Base-by-base conservation (phyloP, 2,888 invertebrate species). In the Flabesymbios commensalis region DNA sequence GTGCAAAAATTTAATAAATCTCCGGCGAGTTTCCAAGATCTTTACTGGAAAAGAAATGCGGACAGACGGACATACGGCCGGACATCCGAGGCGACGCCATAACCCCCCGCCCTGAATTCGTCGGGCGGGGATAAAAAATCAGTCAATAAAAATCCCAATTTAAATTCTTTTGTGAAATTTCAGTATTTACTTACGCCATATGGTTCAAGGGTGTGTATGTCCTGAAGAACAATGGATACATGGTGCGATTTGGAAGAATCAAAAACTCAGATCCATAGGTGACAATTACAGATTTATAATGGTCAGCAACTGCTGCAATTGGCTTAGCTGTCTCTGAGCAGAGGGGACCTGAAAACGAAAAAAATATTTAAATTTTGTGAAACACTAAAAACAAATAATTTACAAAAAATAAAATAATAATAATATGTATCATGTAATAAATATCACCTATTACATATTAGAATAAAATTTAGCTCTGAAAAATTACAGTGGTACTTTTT, bases 301-400 rank as follows among this genome's bases (percentile, higher is more conserved):
- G 88, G 64, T 88, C 88, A 0, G 91, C 89, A 2, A 92, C 87
- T 0, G 90, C 90, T 0, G 90, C 90, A 36, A 92, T 84, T 0
- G 91, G 90, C 75, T 91, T 90, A 0, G 91, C 89, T 0, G 91
- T 90, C 76, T 91, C 91, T 0, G 90, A 90, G 74, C 91, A 92
- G 0, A 90, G 90, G 0, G 91, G 91, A 5, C 92, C 87, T 86
- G 68, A 7, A 56, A 31, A 5, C 42, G n/a, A 36, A 19, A 3
- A 4, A 28, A 28, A 26, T n/a, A 29, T 19, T 19, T 10, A 14
- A 28, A 10, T 49, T 17, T 14, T 17, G 19, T 19, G 10, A 10
- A 10, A 47, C 10, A n/a, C 28, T 31, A n/a, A n/a, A 26, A n/a
- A 33, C n/a, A 4, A 33, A 14, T n/a, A n/a, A n/a, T n/a, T n/a